phyloP scores from a whole-genome alignment of 2,888 invertebrate genomes.

The Parascotia fuliginaria region DNA sequence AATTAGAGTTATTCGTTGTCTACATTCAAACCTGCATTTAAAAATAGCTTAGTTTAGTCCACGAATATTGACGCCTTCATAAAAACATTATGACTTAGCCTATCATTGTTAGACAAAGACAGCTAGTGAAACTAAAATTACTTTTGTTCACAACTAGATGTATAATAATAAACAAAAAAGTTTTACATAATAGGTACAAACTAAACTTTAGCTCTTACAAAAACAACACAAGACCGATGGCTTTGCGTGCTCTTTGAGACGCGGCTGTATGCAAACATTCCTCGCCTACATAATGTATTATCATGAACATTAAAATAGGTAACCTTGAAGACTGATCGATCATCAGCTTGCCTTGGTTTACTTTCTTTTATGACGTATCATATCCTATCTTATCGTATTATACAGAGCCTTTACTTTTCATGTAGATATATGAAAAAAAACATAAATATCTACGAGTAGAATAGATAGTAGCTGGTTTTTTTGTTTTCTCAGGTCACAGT shows the following conservation, averaged over 20 bases:
- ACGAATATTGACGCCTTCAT: too few species aligned
- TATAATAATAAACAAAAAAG: neutral
- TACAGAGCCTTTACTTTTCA: too few species aligned
- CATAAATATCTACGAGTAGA: too few species aligned
- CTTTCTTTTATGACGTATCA: neutral
- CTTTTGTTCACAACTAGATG: neutral
- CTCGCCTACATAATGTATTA: neutral
- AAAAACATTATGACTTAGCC: neutral
- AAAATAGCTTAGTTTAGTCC: too few species aligned
- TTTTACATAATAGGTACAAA: neutral
- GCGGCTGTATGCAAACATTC: neutral
- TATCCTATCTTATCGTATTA: too few species aligned
- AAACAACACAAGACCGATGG: neutral
- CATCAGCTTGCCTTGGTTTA: neutral
- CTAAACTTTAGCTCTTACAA: neutral
- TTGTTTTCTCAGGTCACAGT: too few species aligned
- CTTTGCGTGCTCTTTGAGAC: neutral
- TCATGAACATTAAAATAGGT: too few species aligned
- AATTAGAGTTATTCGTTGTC: too few species aligned
- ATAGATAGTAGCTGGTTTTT: too few species aligned
- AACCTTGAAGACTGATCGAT: neutral
- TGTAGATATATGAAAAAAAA: too few species aligned
- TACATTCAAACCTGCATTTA: too few species aligned
- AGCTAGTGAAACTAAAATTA: neutral
- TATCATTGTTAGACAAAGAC: neutral